Conservation (phyloP, 37 sponge, comb jelly and placozoan genomes). For the Crambe crambe region DNA sequence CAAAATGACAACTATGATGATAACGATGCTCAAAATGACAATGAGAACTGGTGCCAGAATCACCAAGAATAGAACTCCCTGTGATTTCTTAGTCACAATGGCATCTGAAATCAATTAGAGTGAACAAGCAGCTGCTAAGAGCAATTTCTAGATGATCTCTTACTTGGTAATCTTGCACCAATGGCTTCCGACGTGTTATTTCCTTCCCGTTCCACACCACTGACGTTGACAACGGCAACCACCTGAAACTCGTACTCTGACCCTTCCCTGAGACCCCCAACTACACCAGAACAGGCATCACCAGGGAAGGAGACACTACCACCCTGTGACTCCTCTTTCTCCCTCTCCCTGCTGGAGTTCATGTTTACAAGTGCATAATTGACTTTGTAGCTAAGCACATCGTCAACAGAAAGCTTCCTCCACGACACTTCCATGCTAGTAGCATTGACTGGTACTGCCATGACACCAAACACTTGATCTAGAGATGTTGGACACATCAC, state of each 20-base stretch:
- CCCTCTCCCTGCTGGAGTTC: background rate
- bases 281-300: slow-evolving; percentile 1
- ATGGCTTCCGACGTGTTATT: too few species aligned
- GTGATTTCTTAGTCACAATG: too few species aligned
- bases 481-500: too few species aligned
- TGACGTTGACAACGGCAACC: slow-evolving; percentile 26
- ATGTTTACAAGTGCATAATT: slow-evolving; percentile 15
- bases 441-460: background rate
- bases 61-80: too few species aligned
- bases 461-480: slow-evolving; percentile 23
- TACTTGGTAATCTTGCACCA: too few species aligned
- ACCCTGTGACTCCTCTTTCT: too few species aligned
- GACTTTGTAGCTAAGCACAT: slow-evolving; percentile 24
- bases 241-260: slow-evolving; percentile 32
- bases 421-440: slow-evolving; percentile 40
- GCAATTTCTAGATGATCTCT: too few species aligned
- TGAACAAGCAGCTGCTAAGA: too few species aligned
- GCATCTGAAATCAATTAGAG: too few species aligned
- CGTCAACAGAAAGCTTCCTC: slow-evolving; percentile 7
- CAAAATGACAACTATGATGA: too few species aligned
- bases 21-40: too few species aligned
- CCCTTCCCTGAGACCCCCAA: slow-evolving; percentile 2
- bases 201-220: slow-evolving; percentile 1
- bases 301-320: background rate
- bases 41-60: too few species aligned